Percentiles rank a stretch among this genome's conserved stretches.
Evolutionary conservation across 2,888 invertebrate species (phyloP).

Genomic region (Digitonthophagus gazella): DNA sequence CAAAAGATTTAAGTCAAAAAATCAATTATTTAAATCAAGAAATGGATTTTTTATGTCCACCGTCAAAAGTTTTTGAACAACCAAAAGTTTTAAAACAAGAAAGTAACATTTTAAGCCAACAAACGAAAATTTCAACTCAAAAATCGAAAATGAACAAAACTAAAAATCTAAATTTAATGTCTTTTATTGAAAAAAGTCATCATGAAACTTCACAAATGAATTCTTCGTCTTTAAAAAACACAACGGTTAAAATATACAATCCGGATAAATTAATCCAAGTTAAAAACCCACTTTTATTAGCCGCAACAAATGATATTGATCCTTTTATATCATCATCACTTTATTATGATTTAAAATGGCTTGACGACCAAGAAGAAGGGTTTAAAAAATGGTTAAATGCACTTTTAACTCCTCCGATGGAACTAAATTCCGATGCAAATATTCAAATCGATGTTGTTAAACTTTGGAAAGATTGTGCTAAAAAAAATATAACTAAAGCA

Average conservation of each 20-base stretch:
- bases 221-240: too few species aligned
- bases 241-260: slow-evolving; percentile 37
- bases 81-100: too few species aligned
- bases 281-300: slow-evolving; percentile 39
- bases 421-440: slow-evolving; percentile 61
- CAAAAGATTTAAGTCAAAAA: too few species aligned
- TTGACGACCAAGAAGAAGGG: slow-evolving; percentile 66
- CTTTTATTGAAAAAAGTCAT: slow-evolving; percentile 1
- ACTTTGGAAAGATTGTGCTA: slow-evolving; percentile 71
- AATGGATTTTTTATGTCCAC: too few species aligned
- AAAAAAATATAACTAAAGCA: slow-evolving; percentile 62
- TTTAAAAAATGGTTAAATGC: slow-evolving; percentile 80
- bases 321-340: slow-evolving; percentile 38
- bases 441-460: slow-evolving; percentile 69
- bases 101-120: too few species aligned
- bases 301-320: slow-evolving; percentile 38
- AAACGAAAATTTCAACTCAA: neutral
- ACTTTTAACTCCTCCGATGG: slow-evolving; percentile 73
- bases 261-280: slow-evolving; percentile 32
- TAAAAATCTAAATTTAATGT: neutral
- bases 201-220: slow-evolving; percentile 17
- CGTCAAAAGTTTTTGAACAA: neutral
- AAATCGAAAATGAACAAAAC: neutral
- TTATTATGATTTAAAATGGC: slow-evolving; percentile 62
- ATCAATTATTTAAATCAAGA: too few species aligned